phyloP scores from a whole-genome alignment of 1,140 invertebrate species.

The Pseudomyrmex concolor region DNA sequence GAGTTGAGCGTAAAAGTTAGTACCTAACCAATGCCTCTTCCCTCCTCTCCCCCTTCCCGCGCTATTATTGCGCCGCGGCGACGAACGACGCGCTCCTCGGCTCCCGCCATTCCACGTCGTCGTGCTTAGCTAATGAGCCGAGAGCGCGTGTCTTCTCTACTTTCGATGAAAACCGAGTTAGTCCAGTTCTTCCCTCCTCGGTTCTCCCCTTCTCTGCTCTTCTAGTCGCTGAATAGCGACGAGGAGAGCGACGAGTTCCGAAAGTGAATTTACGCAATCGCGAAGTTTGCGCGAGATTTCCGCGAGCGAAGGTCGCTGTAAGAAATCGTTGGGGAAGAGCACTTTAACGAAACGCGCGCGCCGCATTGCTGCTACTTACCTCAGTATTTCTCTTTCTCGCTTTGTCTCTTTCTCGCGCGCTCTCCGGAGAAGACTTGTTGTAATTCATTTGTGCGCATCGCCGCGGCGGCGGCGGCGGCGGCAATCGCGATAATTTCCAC shows the following conservation, averaged over 20 bases:
- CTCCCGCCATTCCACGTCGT: conserved; percentile 45
- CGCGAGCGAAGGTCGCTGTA: conserved; percentile 47
- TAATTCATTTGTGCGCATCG: conserved; percentile 37
- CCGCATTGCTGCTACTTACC: background rate
- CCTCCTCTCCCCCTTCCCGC: too few relatives aligned
- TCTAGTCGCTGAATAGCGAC: background rate
- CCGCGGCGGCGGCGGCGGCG: background rate
- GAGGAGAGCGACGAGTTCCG: conserved; percentile 48
- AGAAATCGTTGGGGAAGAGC: conserved; percentile 36
- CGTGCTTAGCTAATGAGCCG: conserved; percentile 66
- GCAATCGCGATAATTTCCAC: conserved; percentile 45
- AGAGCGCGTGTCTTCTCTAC: conserved; percentile 54
- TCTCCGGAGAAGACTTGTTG: conserved; percentile 28
- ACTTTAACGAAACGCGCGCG: background rate
- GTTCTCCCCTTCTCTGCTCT: background rate
- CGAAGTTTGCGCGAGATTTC: conserved; percentile 48
- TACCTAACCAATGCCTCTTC: conserved; percentile 13
- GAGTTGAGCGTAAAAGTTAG: conserved; percentile 60
- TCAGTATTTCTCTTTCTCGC: too few relatives aligned
- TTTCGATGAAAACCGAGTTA: conserved; percentile 73
- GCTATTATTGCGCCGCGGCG: conserved; percentile 28
- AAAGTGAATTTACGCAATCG: conserved; percentile 68
- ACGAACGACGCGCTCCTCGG: background rate
- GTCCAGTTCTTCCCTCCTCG: conserved; percentile 29
- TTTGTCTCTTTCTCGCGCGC: too few relatives aligned